Percentiles rank a stretch among this genome's conserved stretches.
Evolutionary conservation across 2,797 vertebrate genomes (phyloP).

Genomic region (Kryptopterus vitreolus): DNA sequence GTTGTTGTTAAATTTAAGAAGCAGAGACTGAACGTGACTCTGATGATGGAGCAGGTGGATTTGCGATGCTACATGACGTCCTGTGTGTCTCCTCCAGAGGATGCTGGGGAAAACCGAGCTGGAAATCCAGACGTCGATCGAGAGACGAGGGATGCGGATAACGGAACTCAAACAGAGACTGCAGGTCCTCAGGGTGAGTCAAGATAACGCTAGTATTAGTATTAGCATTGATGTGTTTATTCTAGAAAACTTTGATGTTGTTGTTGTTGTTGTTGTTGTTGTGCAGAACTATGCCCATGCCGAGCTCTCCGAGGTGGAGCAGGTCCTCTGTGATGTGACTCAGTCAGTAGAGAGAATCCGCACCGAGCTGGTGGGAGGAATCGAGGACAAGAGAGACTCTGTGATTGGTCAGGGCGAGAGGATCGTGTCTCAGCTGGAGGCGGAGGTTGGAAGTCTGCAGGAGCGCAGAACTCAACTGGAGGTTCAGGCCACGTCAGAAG

Average conservation of each 20-base stretch:
- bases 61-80: no score
- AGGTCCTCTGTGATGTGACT: slow-evolving; percentile 62
- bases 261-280: neutral
- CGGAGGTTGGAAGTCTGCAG: slow-evolving; percentile 61
- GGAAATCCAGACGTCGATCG: slow-evolving; percentile 69
- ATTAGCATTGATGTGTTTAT: neutral
- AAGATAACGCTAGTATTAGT: neutral
- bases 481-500: slow-evolving; percentile 70
- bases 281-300: slow-evolving; percentile 63
- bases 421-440: slow-evolving; percentile 60
- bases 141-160: slow-evolving; percentile 59
- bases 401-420: slow-evolving; percentile 66
- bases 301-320: slow-evolving; percentile 66
- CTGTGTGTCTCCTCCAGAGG: slow-evolving; percentile 60
- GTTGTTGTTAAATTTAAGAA: neutral
- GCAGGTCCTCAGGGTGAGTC: slow-evolving; percentile 63
- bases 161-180: slow-evolving; percentile 64
- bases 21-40: neutral
- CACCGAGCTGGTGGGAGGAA: slow-evolving; percentile 63
- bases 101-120: slow-evolving; percentile 71
- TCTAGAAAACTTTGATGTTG: neutral
- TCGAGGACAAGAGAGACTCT: slow-evolving; percentile 60
- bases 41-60: no score
- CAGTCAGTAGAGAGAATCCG: slow-evolving; percentile 65
- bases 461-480: slow-evolving; percentile 64